phyloP scores from a whole-genome alignment of 2,888 invertebrate species.

The Mesoligia furuncula region DNA sequence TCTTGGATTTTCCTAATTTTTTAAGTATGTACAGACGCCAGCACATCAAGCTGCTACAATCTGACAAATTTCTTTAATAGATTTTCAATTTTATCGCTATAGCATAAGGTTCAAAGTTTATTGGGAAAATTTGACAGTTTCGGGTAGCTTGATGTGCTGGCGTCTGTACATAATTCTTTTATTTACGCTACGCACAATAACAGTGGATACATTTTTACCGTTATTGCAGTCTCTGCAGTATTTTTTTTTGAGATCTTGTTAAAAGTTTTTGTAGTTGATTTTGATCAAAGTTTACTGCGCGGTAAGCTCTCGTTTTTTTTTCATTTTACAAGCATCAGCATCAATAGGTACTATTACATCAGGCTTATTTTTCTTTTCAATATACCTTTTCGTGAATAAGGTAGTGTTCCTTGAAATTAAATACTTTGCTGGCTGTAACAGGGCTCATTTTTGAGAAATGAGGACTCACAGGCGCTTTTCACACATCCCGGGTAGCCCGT shows the following conservation, averaged over 20 bases:
- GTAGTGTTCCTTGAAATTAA: too few species aligned
- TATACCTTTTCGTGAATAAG: background rate
- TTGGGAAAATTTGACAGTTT: too few species aligned
- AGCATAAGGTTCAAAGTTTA: too few species aligned
- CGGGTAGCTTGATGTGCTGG: too few species aligned
- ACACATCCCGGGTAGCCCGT: too few species aligned
- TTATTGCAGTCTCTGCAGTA: background rate
- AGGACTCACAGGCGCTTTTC: too few species aligned
- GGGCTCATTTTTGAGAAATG: too few species aligned
- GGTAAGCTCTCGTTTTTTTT: constrained; percentile 11
- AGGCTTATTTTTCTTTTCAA: background rate
- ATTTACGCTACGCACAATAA: background rate
- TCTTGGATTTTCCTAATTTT: background rate
- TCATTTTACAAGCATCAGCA: background rate
- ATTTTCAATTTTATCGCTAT: too few species aligned
- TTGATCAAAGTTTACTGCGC: constrained; percentile 21
- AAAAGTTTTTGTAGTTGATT: constrained; percentile 38
- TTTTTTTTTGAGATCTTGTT: constrained; percentile 34
- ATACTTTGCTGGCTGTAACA: too few species aligned
- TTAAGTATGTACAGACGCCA: too few species aligned
- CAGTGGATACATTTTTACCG: background rate
- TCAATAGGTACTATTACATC: background rate
- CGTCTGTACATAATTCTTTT: background rate
- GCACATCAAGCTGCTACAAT: too few species aligned
- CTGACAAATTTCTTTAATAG: too few species aligned